Percentiles rank a stretch among this genome's conserved stretches.
phyloP scores from a whole-genome alignment of 2,113 vertebrate species.

The Typhlomys cinereus region DNA sequence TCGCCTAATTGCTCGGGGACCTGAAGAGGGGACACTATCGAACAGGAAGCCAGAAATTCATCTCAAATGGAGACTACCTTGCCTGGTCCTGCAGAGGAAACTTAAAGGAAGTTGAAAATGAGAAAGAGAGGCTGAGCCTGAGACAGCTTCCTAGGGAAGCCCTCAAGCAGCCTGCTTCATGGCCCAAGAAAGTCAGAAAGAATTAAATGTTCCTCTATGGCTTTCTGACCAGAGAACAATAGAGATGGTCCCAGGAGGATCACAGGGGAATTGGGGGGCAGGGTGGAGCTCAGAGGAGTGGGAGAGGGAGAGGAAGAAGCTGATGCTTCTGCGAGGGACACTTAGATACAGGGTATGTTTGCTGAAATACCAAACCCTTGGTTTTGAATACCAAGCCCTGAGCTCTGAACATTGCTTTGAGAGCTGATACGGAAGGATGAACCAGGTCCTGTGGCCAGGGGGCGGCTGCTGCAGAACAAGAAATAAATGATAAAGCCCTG shows the following conservation, averaged over 20 bases:
- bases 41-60: not conserved
- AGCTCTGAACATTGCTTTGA: not conserved
- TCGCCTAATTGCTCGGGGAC: not conserved
- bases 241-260: not conserved
- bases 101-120: not conserved
- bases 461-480: not conserved
- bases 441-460: not conserved
- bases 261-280: accelerated
- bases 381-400: not conserved
- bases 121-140: not conserved
- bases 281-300: too few species aligned
- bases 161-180: not conserved
- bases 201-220: too few species aligned
- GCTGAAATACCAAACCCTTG: too few species aligned
- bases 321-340: not conserved
- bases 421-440: not conserved
- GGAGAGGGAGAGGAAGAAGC: not conserved
- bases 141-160: not conserved
- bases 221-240: not conserved
- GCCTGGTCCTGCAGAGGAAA: too few species aligned
- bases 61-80: accelerated
- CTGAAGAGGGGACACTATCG: accelerated
- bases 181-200: not conserved
- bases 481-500: accelerated
- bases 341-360: not conserved